Evolutionary conservation across 2,797 vertebrate species (phyloP).

Genomic region (Scomberomorus guttatus): DNA sequence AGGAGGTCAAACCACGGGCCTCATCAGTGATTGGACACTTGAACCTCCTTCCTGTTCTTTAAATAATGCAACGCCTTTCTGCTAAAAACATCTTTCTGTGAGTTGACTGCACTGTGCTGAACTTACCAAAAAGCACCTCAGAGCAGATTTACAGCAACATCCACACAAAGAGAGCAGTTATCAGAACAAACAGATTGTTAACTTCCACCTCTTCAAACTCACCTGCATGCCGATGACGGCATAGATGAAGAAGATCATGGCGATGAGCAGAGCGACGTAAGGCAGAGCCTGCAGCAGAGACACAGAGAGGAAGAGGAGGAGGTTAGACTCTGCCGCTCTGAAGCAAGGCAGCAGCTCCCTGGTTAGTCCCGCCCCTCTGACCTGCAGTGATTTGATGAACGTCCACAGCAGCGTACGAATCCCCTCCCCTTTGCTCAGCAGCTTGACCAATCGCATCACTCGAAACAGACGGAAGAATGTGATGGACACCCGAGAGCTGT

Average conservation of each 20-base stretch:
- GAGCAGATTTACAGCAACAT: no score
- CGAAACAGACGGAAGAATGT: conserved; percentile 99
- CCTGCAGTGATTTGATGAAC: conserved; percentile 98
- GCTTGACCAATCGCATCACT: conserved; percentile 98
- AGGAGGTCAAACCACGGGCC: no score
- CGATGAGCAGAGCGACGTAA: conserved; percentile 96
- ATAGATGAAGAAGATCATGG: conserved; percentile 99
- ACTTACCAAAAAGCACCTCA: no score
- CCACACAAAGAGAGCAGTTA: no score
- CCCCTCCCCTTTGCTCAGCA: conserved; percentile 97
- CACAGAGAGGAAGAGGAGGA: neutral
- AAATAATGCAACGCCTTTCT: no score
- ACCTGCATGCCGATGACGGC: conserved; percentile 99
- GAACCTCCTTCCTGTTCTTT: neutral
- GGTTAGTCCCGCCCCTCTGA: conserved; percentile 68
- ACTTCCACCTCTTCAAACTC: conserved; percentile 29
- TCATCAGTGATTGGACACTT: neutral
- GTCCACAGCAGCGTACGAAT: conserved; percentile 98
- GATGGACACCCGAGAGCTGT: conserved; percentile 97
- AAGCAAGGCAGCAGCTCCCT: neutral
- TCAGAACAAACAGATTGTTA: no score
- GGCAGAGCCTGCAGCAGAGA: conserved; percentile 90
- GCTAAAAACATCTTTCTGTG: no score
- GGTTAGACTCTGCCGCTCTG: conserved; percentile 11
- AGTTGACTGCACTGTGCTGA: no score